These are phyloP conservation scores for Halocaridina rubra DNA, from an alignment of 2,888 invertebrate genomes.

Conservation along the genomic window DNA sequence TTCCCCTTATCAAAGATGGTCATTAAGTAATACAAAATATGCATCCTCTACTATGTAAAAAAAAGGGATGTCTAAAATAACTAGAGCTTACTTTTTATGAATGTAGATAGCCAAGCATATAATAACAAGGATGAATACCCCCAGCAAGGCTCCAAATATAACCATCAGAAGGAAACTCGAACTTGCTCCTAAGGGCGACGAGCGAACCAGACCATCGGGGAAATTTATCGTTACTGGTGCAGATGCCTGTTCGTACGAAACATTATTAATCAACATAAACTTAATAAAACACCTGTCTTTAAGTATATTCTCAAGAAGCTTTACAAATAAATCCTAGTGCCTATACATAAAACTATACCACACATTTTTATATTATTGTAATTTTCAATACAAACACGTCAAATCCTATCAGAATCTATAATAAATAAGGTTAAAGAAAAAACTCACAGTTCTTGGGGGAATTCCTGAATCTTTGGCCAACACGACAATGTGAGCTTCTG, in stretches of 20 bases:
- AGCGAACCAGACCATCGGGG: constrained; percentile 68
- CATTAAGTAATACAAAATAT: too few relatives aligned
- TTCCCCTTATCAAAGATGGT: too few relatives aligned
- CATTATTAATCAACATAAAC: too few relatives aligned
- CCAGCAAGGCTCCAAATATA: constrained; percentile 79
- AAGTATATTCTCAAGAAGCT: too few relatives aligned
- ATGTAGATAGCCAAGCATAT: constrained; percentile 82
- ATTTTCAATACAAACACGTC: too few relatives aligned
- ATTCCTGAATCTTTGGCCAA: constrained; percentile 86
- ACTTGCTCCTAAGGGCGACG: constrained; percentile 60
- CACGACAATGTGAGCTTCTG: constrained; percentile 81
- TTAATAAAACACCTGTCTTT: too few relatives aligned
- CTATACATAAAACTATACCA: too few relatives aligned
- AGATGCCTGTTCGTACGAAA: constrained; percentile 71
- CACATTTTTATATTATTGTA: too few relatives aligned
- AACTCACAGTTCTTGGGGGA: constrained; percentile 79
- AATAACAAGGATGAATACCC: constrained; percentile 80
- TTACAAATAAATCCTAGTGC: too few relatives aligned
- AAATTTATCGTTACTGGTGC: constrained; percentile 72
- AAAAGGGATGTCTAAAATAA: too few relatives aligned
- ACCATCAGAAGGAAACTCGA: constrained; percentile 72
- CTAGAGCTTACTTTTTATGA: constrained; percentile 71
- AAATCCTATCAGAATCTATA: too few relatives aligned
- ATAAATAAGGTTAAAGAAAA: neutral
- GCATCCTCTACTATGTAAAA: too few relatives aligned